Conservation (phyloP, 2,113 vertebrate species). For the Chiloscyllium plagiosum region DNA sequence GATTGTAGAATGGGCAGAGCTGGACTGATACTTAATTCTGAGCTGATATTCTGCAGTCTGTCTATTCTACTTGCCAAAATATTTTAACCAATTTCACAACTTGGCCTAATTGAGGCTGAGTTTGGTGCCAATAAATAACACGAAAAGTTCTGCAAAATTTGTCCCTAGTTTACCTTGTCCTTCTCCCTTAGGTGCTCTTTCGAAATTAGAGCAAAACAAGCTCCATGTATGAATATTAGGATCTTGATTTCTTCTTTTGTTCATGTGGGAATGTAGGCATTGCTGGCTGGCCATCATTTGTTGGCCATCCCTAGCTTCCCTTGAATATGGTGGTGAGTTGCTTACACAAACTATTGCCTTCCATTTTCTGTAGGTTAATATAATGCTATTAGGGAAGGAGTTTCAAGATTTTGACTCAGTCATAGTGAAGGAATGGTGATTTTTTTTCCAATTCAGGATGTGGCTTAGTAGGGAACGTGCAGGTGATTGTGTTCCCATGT, state of each 20-base stretch:
- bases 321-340: too few relatives aligned
- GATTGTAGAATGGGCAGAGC: neutral
- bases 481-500: too few relatives aligned
- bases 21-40: neutral
- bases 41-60: neutral
- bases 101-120: neutral
- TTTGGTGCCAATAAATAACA: neutral
- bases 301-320: too few relatives aligned
- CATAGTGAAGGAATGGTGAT: too few relatives aligned
- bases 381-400: too few relatives aligned
- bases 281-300: too few relatives aligned
- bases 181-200: neutral
- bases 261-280: too few relatives aligned
- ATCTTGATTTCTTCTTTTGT: neutral
- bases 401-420: too few relatives aligned
- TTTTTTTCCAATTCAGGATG: too few relatives aligned
- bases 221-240: neutral
- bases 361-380: too few relatives aligned
- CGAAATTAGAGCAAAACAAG: neutral
- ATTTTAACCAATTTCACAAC: neutral
- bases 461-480: too few relatives aligned
- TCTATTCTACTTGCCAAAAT: neutral
- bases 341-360: too few relatives aligned
- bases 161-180: neutral
- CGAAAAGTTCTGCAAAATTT: neutral